Conservation (phyloP, 2,888 invertebrate genomes). For the Trachelus troglodyta region DNA sequence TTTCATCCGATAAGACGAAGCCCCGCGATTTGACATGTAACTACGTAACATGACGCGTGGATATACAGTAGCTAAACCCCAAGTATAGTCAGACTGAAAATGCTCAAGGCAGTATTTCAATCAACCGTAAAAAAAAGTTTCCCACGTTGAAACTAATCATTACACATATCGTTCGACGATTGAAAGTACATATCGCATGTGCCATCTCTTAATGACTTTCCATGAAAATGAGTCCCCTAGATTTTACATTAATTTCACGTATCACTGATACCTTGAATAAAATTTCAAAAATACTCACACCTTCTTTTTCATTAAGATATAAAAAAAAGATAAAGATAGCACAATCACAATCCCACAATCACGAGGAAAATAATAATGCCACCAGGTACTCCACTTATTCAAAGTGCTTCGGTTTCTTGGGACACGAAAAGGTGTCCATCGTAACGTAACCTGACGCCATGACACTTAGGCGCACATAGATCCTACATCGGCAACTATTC, state of each 20-base stretch:
- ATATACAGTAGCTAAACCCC: not conserved
- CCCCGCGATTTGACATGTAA: constrained; percentile 29
- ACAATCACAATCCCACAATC: not conserved
- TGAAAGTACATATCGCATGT: not conserved
- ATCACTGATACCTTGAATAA: not conserved
- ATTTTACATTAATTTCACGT: not conserved
- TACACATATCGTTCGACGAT: not conserved
- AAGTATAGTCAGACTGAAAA: not conserved
- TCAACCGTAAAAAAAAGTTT: not conserved
- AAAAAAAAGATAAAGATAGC: not conserved
- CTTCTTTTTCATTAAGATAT: not conserved
- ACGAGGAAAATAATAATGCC: not conserved
- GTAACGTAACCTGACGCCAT: not conserved
- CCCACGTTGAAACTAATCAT: not conserved
- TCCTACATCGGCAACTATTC: not conserved
- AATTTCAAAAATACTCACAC: not conserved
- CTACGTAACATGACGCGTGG: not conserved
- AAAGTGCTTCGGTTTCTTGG: not conserved
- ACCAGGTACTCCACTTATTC: not conserved
- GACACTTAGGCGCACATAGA: not conserved
- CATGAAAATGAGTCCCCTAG: not conserved
- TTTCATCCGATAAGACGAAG: constrained; percentile 57
- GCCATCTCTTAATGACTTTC: not conserved
- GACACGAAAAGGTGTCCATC: not conserved
- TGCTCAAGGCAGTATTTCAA: not conserved